A percentile compares a stretch with the other conserved stretches of the same genome.
Conservation (phyloP, 92 coral and sea anemone species). For the Porites lobata region DNA sequence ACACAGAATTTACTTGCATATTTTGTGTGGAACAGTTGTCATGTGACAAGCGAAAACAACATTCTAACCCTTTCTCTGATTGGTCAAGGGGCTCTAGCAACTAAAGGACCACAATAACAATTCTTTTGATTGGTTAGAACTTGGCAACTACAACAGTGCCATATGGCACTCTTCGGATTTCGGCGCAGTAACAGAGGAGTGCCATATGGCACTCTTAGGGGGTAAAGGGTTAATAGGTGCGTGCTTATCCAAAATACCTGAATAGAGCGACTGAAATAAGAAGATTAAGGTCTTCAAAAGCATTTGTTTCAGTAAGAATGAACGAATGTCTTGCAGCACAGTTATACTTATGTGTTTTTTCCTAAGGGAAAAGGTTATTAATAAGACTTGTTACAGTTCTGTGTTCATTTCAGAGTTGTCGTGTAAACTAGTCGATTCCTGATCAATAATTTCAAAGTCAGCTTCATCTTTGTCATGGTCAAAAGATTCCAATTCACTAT, state of each 20-base stretch:
- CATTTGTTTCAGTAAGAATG: no score
- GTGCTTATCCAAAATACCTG: no score
- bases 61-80: constrained; percentile 12
- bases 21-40: not conserved
- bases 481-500: constrained; percentile 1
- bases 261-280: no score
- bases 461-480: constrained; percentile 15
- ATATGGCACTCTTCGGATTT: constrained; percentile 52
- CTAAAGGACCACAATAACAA: no score
- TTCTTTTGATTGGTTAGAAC: constrained; percentile 27
- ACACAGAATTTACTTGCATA: constrained; percentile 34
- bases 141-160: constrained; percentile 36
- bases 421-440: constrained; percentile 59
- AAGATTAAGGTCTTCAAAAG: no score
- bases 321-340: no score
- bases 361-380: constrained; percentile 6
- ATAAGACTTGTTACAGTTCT: constrained; percentile 31
- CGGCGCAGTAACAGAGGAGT: constrained; percentile 11
- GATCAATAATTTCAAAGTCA: constrained; percentile 1
- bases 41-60: not conserved
- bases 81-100: constrained; percentile 17
- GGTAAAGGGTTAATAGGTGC: not conserved
- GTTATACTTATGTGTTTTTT: not conserved
- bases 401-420: constrained; percentile 55
- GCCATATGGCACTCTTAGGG: constrained; percentile 50